Evolutionary conservation across 2,113 vertebrate species (phyloP), one percentile per base, ranked within the genome.

Genomic region (Hepsetus odoe): DNA sequence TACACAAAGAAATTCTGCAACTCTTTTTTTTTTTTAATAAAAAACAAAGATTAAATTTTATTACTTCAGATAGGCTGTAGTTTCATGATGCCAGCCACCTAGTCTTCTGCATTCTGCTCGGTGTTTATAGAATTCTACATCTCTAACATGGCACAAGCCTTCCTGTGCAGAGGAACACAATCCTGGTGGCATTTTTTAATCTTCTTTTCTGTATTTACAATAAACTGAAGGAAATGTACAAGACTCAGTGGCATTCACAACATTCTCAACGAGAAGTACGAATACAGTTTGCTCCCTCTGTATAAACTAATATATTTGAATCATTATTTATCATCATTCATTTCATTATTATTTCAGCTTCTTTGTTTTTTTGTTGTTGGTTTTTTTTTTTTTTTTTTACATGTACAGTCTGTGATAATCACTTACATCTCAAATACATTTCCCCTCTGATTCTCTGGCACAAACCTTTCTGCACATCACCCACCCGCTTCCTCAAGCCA

Each of bases 181-280:
- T 94, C 91, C 90, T 93, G 77, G 91, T 92, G 93, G 94, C 91
- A 91, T 92, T 93, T 83, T 76, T 64, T 88, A n/a, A 55, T 80
- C 49, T 84, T 88, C 92, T 44, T n/a, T 49, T 58, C 90, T 91
- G 88, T 97, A 98, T 98, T 96, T 98, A 98, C 96, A 99, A 91
- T 89, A 93, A 93, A 92, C 94, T 88, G 30, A 93, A 93, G 91
- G 90, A 95, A 96, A 98, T 98, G 94, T 98, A 99, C 96, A 98
- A 91, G 93, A 96, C 92, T 93, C 87, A 87, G 93, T 93, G 95
- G 93, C 94, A 91, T 94, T 96, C 87, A 92, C 95, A 94, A 93
- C n/a, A n/a, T n/a, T 90, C 93, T 90, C 86, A 90, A 97, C 95
- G 95, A 91, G 93, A 92, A 94, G 93, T 95, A 95, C 91, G 92